These are phyloP conservation scores for Piscicola geometra DNA, from an alignment of 2,888 invertebrate genomes.

Conservation along the genomic window DNA sequence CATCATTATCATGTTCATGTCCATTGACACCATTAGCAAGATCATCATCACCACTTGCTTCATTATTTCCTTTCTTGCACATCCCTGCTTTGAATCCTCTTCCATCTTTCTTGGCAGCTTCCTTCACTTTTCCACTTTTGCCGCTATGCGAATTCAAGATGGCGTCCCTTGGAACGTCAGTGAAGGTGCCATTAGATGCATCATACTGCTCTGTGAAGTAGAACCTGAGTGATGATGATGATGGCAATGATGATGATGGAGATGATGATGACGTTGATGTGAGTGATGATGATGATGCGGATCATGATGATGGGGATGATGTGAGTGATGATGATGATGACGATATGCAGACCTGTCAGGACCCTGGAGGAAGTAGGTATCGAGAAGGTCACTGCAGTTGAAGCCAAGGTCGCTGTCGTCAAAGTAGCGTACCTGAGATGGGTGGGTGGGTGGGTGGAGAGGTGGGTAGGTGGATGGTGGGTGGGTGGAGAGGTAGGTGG, in stretches of 20 bases:
- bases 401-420: conserved; percentile 29
- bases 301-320: neutral
- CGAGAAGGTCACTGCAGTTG: conserved; percentile 43
- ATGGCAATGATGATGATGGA: neutral
- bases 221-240: conserved; percentile 21
- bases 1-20: neutral
- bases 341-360: conserved; percentile 62
- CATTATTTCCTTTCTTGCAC: neutral
- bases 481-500: neutral
- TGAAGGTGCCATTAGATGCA: conserved; percentile 60
- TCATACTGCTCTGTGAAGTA: conserved; percentile 62
- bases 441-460: conserved; percentile 9
- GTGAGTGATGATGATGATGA: too few relatives aligned
- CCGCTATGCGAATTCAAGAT: conserved; percentile 49
- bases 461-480: neutral
- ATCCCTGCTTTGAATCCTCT: conserved; percentile 58
- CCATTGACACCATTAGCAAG: neutral
- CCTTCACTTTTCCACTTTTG: conserved; percentile 67
- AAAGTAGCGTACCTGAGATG: conserved; percentile 13
- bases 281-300: neutral
- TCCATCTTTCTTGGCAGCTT: conserved; percentile 43
- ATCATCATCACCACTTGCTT: neutral
- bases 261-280: neutral
- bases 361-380: conserved; percentile 65
- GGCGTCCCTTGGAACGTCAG: conserved; percentile 65